These are phyloP conservation scores for Peribatodes rhomboidaria DNA, from an alignment of 2,888 invertebrate genomes.

Conservation along the genomic window DNA sequence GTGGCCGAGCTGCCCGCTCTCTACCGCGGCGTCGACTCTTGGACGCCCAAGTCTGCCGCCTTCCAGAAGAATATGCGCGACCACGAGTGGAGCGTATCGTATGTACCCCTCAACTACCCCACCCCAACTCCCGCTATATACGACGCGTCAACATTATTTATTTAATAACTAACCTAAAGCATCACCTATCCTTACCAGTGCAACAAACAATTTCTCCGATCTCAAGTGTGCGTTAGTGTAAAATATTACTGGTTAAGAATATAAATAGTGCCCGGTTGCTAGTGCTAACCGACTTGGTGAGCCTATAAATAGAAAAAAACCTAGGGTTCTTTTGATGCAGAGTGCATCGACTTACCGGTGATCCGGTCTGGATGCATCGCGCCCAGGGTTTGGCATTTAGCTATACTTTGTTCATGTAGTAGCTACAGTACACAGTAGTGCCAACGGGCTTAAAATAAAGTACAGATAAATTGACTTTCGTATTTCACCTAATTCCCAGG, in stretches of 20 bases:
- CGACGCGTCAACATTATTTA: conserved; percentile 35
- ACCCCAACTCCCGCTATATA: background rate
- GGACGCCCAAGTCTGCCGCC: conserved; percentile 90
- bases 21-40: conserved; percentile 90
- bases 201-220: conserved; percentile 21
- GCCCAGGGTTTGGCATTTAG: conserved; percentile 49
- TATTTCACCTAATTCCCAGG: conserved; percentile 22
- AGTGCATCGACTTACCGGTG: conserved; percentile 67
- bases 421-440: background rate
- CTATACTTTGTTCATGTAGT: conserved; percentile 4
- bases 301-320: conserved; percentile 60
- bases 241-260: conserved; percentile 16
- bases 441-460: conserved; percentile 20
- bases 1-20: conserved; percentile 89
- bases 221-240: conserved; percentile 35
- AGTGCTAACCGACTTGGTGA: conserved; percentile 40
- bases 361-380: conserved; percentile 56
- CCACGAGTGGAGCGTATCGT: conserved; percentile 87
- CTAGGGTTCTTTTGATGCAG: conserved; percentile 51
- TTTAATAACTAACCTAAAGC: conserved; percentile 60
- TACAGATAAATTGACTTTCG: conserved; percentile 44
- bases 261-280: conserved; percentile 32
- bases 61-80: conserved; percentile 86
- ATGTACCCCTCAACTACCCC: conserved; percentile 66
- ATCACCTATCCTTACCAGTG: conserved; percentile 49